A percentile compares a stretch with the other conserved stretches of the same genome.
phyloP scores from a whole-genome alignment of 2,797 vertebrate species.

The Typhlichthys eigenmanni region DNA sequence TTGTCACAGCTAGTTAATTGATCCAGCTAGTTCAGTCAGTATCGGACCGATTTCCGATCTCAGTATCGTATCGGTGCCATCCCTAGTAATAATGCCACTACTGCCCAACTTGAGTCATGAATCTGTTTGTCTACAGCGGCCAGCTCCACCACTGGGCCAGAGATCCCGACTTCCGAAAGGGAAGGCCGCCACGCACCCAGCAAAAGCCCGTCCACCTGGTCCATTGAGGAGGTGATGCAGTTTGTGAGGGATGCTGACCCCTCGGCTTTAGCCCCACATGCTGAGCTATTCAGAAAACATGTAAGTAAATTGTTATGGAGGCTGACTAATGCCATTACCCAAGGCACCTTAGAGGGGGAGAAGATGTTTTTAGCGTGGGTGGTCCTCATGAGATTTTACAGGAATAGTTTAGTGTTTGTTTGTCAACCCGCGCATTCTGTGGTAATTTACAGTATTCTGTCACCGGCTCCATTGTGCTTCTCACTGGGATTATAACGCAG shows the following conservation, averaged over 20 bases:
- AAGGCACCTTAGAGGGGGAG: not conserved
- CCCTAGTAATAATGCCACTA: not conserved
- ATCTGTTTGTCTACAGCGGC: conserved; percentile 74
- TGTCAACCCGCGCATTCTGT: no score
- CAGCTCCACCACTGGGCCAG: conserved; percentile 89
- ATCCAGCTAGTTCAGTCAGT: no score
- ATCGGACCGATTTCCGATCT: no score
- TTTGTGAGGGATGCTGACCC: conserved; percentile 93
- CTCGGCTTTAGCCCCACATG: conserved; percentile 85
- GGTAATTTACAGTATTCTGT: no score
- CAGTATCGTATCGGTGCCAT: no score
- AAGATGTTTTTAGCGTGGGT: conserved; percentile 2
- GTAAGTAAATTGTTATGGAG: conserved; percentile 67
- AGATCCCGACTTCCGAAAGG: conserved; percentile 76
- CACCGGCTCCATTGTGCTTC: no score
- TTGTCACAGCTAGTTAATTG: no score
- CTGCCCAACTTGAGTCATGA: not conserved
- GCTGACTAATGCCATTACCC: not conserved
- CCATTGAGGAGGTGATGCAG: conserved; percentile 93
- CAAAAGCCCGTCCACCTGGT: conserved; percentile 87
- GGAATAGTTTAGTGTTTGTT: no score
- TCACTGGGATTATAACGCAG: no score
- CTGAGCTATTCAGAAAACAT: conserved; percentile 93
- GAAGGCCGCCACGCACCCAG: conserved; percentile 71
- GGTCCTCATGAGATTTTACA: not conserved